Evolutionary conservation across 2,888 invertebrate genomes (phyloP).

Genomic region (Anticlea derivata): DNA sequence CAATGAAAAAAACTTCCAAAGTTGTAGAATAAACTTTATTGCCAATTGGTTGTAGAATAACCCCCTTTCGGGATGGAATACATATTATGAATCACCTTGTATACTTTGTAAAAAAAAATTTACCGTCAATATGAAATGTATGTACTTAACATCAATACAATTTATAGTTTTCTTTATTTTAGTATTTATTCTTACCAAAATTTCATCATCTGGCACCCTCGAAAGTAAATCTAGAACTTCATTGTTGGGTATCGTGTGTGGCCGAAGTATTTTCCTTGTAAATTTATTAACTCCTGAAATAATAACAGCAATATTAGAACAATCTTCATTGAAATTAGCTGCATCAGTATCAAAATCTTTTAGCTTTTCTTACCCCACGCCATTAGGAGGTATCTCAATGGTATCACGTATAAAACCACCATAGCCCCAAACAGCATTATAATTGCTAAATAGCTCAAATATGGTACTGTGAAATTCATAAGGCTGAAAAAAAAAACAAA

Average conservation of each 20-base stretch:
- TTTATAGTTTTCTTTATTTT: too few species aligned
- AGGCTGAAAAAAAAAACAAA: constrained; percentile 85
- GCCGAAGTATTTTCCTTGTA: constrained; percentile 94
- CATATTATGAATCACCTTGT: too few species aligned
- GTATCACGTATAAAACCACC: constrained; percentile 93
- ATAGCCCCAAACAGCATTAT: constrained; percentile 88
- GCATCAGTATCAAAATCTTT: neutral
- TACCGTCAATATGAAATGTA: too few species aligned
- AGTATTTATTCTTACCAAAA: constrained; percentile 87
- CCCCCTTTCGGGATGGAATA: too few species aligned
- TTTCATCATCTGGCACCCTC: constrained; percentile 96
- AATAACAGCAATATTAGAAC: too few species aligned
- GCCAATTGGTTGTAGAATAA: too few species aligned
- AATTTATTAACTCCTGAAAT: constrained; percentile 92
- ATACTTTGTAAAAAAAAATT: too few species aligned
- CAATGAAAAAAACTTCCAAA: too few species aligned
- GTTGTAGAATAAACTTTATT: too few species aligned
- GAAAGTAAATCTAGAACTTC: constrained; percentile 97
- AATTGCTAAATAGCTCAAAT: constrained; percentile 96
- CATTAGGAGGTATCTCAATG: constrained; percentile 94
- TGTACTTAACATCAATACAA: too few species aligned
- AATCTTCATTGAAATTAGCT: neutral
- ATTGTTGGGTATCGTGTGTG: constrained; percentile 98
- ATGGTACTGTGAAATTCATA: constrained; percentile 98
- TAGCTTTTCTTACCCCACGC: constrained; percentile 92